A percentile compares a stretch with the other conserved stretches of the same genome.
These are phyloP conservation scores for Apodemia mormo DNA, from an alignment of 2,888 invertebrate genomes.

Conservation along the genomic window DNA sequence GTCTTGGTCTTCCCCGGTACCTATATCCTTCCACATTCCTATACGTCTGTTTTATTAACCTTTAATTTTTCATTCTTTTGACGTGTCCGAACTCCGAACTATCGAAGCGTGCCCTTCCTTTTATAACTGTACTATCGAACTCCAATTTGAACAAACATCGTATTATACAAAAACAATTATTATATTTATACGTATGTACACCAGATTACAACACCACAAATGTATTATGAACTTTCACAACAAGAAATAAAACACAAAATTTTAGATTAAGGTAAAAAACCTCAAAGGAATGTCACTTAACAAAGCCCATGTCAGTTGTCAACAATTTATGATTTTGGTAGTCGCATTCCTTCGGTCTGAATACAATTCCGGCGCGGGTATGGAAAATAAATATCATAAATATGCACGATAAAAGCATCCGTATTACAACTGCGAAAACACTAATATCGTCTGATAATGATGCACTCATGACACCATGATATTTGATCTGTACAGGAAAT, in stretches of 20 bases:
- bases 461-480: slow-evolving; percentile 9
- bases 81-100: too few relatives aligned
- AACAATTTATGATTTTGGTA: slow-evolving; percentile 41
- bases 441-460: slow-evolving; percentile 24
- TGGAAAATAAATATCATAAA: slow-evolving; percentile 22
- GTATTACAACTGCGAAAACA: slow-evolving; percentile 27
- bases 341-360: slow-evolving; percentile 33
- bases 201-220: background rate
- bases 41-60: too few relatives aligned
- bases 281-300: slow-evolving; percentile 37
- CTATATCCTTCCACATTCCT: too few relatives aligned
- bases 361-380: background rate
- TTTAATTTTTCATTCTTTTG: too few relatives aligned
- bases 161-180: background rate
- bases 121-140: too few relatives aligned
- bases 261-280: slow-evolving; percentile 38
- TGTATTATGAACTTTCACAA: slow-evolving; percentile 20
- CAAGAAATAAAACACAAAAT: slow-evolving; percentile 28
- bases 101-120: too few relatives aligned
- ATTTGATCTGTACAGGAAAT: slow-evolving; percentile 19
- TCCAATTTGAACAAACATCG: too few relatives aligned
- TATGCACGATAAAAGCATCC: slow-evolving; percentile 31
- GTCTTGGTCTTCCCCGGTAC: too few relatives aligned
- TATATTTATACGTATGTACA: background rate
- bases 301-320: slow-evolving; percentile 40